These are phyloP conservation scores for Bactericera cockerelli DNA, from an alignment of 1,140 invertebrate species.

Conservation along the genomic window DNA sequence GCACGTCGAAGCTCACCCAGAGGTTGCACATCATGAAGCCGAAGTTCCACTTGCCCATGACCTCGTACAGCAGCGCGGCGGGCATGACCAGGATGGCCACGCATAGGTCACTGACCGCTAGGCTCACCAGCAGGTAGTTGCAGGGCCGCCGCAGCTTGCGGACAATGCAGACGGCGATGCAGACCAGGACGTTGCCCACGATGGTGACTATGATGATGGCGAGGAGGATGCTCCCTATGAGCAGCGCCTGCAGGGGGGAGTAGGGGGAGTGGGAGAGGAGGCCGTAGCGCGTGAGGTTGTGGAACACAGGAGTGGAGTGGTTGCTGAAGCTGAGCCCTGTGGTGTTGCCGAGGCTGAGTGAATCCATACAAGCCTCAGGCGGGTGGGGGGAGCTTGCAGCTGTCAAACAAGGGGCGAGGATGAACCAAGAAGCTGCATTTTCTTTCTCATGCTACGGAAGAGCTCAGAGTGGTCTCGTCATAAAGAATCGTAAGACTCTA, in stretches of 20 bases:
- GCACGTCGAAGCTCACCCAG: slow-evolving; percentile 69
- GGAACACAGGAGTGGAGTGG: not conserved
- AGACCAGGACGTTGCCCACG: slow-evolving; percentile 81
- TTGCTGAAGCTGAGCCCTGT: no score
- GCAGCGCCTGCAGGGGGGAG: slow-evolving; percentile 39
- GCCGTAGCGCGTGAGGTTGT: not conserved
- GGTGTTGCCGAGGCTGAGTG: no score
- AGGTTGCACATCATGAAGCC: slow-evolving; percentile 69
- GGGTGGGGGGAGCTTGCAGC: no score
- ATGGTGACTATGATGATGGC: slow-evolving; percentile 64
- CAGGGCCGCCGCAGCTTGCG: slow-evolving; percentile 65
- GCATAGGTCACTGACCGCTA: slow-evolving; percentile 77
- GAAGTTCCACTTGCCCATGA: slow-evolving; percentile 68
- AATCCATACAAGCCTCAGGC: no score
- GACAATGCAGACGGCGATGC: slow-evolving; percentile 75
- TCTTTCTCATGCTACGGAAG: no score
- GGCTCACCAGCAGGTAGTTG: slow-evolving; percentile 76
- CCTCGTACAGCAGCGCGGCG: slow-evolving; percentile 66
- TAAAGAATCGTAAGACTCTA: no score
- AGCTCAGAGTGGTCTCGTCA: no score
- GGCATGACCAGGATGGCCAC: slow-evolving; percentile 71
- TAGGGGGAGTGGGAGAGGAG: slow-evolving; percentile 24
- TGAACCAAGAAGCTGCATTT: no score
- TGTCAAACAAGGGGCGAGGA: no score
- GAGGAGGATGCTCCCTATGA: slow-evolving; percentile 52